Base-by-base conservation (phyloP, 1,140 invertebrate genomes). In the Drosophila micromelanica region DNA sequence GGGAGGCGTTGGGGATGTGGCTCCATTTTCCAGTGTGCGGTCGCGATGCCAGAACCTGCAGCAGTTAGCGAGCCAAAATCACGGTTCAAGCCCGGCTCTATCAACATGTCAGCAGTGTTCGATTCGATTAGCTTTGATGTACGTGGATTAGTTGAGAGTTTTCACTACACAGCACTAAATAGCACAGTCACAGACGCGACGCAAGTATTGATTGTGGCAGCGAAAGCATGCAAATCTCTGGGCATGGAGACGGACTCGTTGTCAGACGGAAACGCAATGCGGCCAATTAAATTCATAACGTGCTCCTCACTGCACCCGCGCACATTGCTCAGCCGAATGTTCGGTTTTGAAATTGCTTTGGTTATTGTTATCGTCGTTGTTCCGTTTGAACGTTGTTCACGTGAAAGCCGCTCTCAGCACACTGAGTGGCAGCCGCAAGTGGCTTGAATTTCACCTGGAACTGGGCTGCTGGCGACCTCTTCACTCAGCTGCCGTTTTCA, bases 1-100 rank as follows among this genome's bases (percentile, higher is more conserved):
- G 80, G 73, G 56, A 89, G 38, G 61, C 85, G 67, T 77, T 89
- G 85, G 51, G 80, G 74, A 90, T 89, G 90, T 65, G 90, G 90
- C 76, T 91, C 90, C 90, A 91, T 91, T 87, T 91, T 91, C 90
- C 90, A 91, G 73, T 91, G 90, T 51, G 90, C 73, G 71, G 74
- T 73, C 68, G 80, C 80, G 40, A 86, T 76, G 81, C 81, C 78
- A 79, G 81, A 86, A 91, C 81, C 80, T 74, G 90, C 78, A 78
- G 85, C 78, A 80, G 90, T 78, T 63, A 91, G 81, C 78, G 86
- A 80, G 79, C 90, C 90, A 91, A 91, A 91, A 65, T 91, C 90
- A 80, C 90, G 90, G 80, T 91, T 91, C 69, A 91, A 89, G 69
- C 86, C 80, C 90, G 90, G 80, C 89, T 91, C 90, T 74, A 91